Percentiles rank a stretch among this genome's conserved stretches.
phyloP scores from a whole-genome alignment of 2,797 vertebrate genomes.

The Hylomyscus alleni region DNA sequence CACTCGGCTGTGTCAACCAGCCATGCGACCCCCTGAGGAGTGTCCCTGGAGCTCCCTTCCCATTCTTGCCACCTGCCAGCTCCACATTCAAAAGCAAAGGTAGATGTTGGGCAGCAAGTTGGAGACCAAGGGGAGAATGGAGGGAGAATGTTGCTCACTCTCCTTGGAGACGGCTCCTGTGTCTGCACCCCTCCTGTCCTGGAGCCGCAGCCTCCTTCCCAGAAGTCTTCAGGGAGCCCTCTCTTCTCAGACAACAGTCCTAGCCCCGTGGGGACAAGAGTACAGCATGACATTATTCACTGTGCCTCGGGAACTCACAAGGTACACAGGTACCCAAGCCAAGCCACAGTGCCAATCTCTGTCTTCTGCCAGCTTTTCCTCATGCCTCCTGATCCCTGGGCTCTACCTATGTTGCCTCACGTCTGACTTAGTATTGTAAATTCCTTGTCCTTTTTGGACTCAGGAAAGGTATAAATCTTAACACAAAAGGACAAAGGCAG shows the following conservation, averaged over 20 bases:
- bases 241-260: not conserved
- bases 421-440: not conserved
- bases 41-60: not conserved
- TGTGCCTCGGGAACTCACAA: not conserved
- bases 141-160: too few relatives aligned
- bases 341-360: not conserved
- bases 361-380: not conserved
- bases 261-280: not conserved
- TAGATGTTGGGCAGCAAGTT: not conserved
- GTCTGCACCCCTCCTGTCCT: not conserved
- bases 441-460: too few relatives aligned
- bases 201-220: not conserved
- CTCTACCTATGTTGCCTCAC: not conserved
- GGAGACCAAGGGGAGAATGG: not conserved
- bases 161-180: too few relatives aligned
- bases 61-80: not conserved
- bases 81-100: not conserved
- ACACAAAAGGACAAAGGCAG: not conserved
- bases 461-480: not conserved
- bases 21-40: too few relatives aligned
- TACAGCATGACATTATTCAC: not conserved
- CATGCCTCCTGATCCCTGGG: too few relatives aligned
- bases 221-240: not conserved
- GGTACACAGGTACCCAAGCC: not conserved
- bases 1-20: not conserved